Conservation (phyloP, 1,140 invertebrate species). For the Oryctes rhinoceros region DNA sequence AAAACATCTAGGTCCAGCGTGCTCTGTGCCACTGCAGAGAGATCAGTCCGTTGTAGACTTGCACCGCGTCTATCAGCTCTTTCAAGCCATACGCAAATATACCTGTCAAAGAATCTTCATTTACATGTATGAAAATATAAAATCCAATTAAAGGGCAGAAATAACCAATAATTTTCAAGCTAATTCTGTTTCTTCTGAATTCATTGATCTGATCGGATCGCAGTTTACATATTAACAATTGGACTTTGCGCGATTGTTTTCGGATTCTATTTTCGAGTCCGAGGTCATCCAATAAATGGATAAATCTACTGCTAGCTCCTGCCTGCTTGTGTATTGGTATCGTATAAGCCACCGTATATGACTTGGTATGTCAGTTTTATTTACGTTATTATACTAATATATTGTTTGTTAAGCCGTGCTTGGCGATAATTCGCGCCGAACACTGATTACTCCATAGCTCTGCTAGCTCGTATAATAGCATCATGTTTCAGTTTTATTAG, state of each 20-base stretch:
- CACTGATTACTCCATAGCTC: constrained; percentile 4
- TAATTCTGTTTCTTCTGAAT: neutral
- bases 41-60: neutral
- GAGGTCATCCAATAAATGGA: constrained; percentile 22
- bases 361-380: constrained; percentile 35
- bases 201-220: neutral
- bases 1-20: constrained; percentile 14
- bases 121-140: too few relatives aligned
- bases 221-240: neutral
- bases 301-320: neutral
- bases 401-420: constrained; percentile 17
- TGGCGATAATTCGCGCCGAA: constrained; percentile 26
- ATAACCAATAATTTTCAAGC: neutral
- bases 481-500: constrained; percentile 32
- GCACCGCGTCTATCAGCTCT: neutral
- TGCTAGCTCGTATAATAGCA: neutral
- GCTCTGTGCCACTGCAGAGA: neutral
- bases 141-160: neutral
- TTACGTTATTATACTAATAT: constrained; percentile 28
- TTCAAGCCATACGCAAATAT: neutral
- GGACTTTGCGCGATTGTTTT: constrained; percentile 31
- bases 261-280: constrained; percentile 14
- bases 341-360: neutral
- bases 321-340: neutral
- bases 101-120: neutral